phyloP scores from a whole-genome alignment of 2,888 invertebrate genomes.

The Pandemis cinnamomeana region DNA sequence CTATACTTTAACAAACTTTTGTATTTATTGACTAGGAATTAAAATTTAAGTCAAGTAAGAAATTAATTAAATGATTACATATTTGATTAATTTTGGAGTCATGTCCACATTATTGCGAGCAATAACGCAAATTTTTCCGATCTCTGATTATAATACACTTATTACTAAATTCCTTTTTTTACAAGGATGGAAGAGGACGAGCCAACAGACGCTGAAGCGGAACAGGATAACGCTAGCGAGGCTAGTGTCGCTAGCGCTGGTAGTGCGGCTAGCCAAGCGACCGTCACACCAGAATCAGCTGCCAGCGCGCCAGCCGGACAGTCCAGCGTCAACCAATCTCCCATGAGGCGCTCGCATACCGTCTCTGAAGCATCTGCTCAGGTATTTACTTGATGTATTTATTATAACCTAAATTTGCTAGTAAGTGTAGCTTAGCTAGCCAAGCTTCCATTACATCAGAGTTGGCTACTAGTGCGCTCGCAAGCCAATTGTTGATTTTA shows the following conservation, averaged over 20 bases:
- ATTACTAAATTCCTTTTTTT: neutral
- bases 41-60: too few species aligned
- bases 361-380: conserved; percentile 62
- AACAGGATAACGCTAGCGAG: conserved; percentile 63
- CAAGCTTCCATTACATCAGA: neutral
- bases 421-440: neutral
- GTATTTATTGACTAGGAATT: too few species aligned
- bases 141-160: neutral
- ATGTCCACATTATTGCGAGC: too few species aligned
- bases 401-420: neutral
- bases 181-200: conserved; percentile 64
- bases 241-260: conserved; percentile 56
- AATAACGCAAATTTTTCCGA: too few species aligned
- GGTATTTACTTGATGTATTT: conserved; percentile 44
- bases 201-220: conserved; percentile 61
- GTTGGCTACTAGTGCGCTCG: neutral
- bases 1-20: too few species aligned
- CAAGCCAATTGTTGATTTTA: too few species aligned
- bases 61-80: too few species aligned
- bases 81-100: too few species aligned
- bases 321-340: conserved; percentile 58
- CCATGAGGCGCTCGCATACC: conserved; percentile 74
- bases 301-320: conserved; percentile 71
- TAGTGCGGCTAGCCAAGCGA: conserved; percentile 69
- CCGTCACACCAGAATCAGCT: conserved; percentile 73